Percentiles rank a stretch among this genome's conserved stretches.
Conservation (phyloP, 2,888 invertebrate species). For the Apoderus coryli region DNA sequence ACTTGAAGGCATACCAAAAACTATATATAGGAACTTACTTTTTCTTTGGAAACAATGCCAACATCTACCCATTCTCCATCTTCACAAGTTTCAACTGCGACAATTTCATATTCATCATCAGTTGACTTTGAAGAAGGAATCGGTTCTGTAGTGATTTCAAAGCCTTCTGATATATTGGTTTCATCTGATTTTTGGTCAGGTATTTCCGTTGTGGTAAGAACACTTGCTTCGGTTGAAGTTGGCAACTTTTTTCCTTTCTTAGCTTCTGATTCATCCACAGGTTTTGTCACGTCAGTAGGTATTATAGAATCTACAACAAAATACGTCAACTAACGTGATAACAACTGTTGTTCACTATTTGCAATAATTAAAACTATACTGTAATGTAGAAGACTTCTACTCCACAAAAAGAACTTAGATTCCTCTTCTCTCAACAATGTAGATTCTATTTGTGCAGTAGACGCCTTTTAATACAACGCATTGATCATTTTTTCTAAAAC, state of each 20-base stretch:
- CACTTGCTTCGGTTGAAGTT: constrained; percentile 7
- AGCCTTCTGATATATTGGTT: constrained; percentile 11
- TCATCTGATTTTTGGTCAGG: constrained; percentile 5
- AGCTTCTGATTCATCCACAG: constrained; percentile 25
- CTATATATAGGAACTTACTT: too few relatives aligned
- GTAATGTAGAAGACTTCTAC: too few relatives aligned
- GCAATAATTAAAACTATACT: too few relatives aligned
- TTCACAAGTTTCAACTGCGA: constrained; percentile 36
- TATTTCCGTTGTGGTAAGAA: constrained; percentile 11
- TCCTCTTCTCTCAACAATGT: too few relatives aligned
- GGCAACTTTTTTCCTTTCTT: constrained; percentile 23
- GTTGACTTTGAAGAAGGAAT: constrained; percentile 18
- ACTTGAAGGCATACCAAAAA: too few relatives aligned
- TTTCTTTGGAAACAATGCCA: too few relatives aligned
- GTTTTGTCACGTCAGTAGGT: constrained; percentile 41
- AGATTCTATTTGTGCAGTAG: too few relatives aligned
- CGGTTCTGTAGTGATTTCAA: constrained; percentile 14
- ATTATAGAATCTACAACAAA: constrained; percentile 45
- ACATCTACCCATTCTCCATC: constrained; percentile 37
- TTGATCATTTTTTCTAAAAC: too few relatives aligned
- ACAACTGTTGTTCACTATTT: not conserved
- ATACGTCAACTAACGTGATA: not conserved
- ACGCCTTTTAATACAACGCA: too few relatives aligned
- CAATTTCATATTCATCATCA: constrained; percentile 41
- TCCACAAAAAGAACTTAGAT: too few relatives aligned